A percentile compares a stretch with the other conserved stretches of the same genome.
phyloP scores from a whole-genome alignment of 2,113 vertebrate genomes.

The Willisornis vidua region DNA sequence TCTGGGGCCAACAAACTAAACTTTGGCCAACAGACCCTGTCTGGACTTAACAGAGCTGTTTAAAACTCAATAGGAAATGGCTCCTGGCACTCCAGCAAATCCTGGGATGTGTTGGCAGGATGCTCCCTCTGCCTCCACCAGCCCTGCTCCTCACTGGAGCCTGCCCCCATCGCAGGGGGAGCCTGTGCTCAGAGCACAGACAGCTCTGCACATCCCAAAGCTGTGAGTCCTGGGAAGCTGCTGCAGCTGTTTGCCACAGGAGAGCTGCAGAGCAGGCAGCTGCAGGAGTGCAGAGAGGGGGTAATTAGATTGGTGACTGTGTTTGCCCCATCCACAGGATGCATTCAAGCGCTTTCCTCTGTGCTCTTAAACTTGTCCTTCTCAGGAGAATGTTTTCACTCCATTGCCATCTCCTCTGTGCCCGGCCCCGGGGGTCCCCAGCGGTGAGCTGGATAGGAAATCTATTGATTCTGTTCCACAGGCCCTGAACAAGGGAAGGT shows the following conservation, averaged over 20 bases:
- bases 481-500: background rate
- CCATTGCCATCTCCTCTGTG: background rate
- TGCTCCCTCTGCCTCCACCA: background rate
- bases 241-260: background rate
- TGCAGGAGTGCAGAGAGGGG: background rate
- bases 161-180: rapidly evolving
- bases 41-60: background rate
- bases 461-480: background rate
- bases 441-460: background rate
- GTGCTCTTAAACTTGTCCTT: background rate
- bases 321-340: rapidly evolving
- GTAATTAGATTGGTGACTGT: background rate
- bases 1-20: background rate
- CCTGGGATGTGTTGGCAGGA: rapidly evolving
- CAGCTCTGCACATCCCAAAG: background rate
- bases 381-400: background rate
- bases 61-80: background rate
- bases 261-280: background rate
- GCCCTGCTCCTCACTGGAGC: background rate
- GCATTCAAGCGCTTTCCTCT: background rate
- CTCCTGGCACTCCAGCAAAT: background rate
- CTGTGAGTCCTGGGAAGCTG: rapidly evolving
- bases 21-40: background rate
- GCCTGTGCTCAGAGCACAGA: background rate
- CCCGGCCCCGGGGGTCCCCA: background rate